Conservation (phyloP, 1,140 invertebrate species). For the Nylanderia fulva region DNA sequence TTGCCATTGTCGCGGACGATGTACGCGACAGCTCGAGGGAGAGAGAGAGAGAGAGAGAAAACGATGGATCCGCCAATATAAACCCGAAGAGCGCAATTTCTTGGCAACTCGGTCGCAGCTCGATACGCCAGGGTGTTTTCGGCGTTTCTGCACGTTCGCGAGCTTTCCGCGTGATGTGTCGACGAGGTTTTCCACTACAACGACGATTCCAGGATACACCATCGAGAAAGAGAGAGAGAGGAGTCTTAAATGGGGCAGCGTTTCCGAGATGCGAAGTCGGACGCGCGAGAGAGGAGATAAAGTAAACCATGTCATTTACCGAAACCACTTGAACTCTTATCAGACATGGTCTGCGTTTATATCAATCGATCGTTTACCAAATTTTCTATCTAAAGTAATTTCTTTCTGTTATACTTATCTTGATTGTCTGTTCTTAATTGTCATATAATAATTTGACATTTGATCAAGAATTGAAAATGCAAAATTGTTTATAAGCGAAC, state of each 20-base stretch:
- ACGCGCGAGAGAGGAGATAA: neutral
- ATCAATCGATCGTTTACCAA: neutral
- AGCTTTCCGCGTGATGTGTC: slow-evolving; percentile 18
- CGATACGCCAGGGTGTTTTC: slow-evolving; percentile 8
- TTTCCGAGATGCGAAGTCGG: slow-evolving; percentile 1
- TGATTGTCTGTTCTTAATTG: neutral
- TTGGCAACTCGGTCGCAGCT: slow-evolving; percentile 50
- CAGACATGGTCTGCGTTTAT: too few relatives aligned
- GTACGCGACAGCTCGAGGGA: neutral
- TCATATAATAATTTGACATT: neutral
- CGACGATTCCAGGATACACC: neutral
- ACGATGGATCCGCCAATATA: slow-evolving; percentile 34
- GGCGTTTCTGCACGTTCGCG: slow-evolving; percentile 30
- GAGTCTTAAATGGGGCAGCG: slow-evolving; percentile 13
- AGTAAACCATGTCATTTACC: neutral
- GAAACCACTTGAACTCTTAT: too few relatives aligned
- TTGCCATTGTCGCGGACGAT: slow-evolving; percentile 51
- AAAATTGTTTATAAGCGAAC: neutral
- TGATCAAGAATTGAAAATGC: neutral
- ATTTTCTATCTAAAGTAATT: neutral
- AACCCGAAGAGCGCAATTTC: slow-evolving; percentile 52
- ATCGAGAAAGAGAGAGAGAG: neutral
- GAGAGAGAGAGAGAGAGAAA: neutral
- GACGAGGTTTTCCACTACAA: neutral
- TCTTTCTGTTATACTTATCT: neutral